These are phyloP conservation scores for Oryzaephilus surinamensis DNA, from an alignment of 1,140 invertebrate genomes.

Conservation along the genomic window DNA sequence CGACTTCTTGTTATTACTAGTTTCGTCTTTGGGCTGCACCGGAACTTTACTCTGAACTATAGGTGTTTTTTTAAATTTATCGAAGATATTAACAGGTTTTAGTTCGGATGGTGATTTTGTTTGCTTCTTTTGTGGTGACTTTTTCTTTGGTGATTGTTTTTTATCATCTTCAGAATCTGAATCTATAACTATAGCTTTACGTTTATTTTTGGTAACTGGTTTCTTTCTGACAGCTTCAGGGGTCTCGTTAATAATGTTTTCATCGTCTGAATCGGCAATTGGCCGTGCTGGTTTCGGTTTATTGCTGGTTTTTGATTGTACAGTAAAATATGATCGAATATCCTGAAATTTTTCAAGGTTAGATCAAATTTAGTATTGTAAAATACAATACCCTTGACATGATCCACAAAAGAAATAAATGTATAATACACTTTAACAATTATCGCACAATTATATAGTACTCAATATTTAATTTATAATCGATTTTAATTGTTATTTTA, in stretches of 20 bases:
- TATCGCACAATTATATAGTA: too few relatives aligned
- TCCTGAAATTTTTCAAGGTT: slow-evolving; percentile 36
- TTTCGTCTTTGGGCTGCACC: slow-evolving; percentile 32
- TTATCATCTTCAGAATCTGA: slow-evolving; percentile 37
- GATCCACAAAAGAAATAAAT: too few relatives aligned
- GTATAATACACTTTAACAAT: too few relatives aligned
- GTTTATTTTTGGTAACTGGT: slow-evolving; percentile 14
- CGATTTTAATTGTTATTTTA: too few relatives aligned
- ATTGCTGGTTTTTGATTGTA: slow-evolving; percentile 13
- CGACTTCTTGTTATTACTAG: slow-evolving; percentile 13
- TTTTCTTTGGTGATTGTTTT: slow-evolving; percentile 13
- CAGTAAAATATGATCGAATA: slow-evolving; percentile 40
- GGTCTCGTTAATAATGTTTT: slow-evolving; percentile 25
- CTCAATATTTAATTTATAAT: too few relatives aligned
- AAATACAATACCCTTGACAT: too few relatives aligned
- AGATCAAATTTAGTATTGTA: too few relatives aligned
- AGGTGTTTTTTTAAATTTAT: slow-evolving; percentile 36
- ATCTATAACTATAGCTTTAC: slow-evolving; percentile 19
- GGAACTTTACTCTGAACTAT: slow-evolving; percentile 32
- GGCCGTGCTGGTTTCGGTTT: not conserved
- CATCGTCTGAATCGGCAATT: slow-evolving; percentile 23
- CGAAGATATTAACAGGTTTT: slow-evolving; percentile 25
- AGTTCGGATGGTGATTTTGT: slow-evolving; percentile 14
- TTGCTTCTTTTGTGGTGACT: slow-evolving; percentile 4
- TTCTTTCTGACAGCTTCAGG: slow-evolving; percentile 20